phyloP scores from a whole-genome alignment of 2,888 invertebrate genomes.

The Pseudococcus jackbeardsleyi region DNA sequence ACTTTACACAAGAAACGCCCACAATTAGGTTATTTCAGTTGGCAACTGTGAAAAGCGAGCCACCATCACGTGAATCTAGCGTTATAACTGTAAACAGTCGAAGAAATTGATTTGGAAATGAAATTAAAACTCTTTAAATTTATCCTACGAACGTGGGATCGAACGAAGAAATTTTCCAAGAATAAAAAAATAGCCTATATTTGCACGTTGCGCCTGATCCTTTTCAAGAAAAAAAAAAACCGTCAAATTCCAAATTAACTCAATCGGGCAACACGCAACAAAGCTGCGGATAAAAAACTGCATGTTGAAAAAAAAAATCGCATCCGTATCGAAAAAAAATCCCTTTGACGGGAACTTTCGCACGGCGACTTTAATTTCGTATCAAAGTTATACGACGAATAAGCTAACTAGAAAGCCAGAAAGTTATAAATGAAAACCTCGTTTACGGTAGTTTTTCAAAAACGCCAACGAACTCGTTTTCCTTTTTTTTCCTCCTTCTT shows the following conservation, averaged over 20 bases:
- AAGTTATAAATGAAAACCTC: constrained; percentile 58
- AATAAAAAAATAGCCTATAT: not conserved
- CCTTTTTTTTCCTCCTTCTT: constrained; percentile 40
- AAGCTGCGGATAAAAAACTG: not conserved
- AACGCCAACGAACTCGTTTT: constrained; percentile 51
- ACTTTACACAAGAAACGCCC: not conserved
- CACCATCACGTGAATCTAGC: not conserved
- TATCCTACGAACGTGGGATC: not conserved
- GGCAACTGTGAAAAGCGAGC: not conserved
- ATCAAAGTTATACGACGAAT: constrained; percentile 25
- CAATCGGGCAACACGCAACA: not conserved
- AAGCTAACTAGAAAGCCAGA: constrained; percentile 38
- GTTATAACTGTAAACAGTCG: not conserved
- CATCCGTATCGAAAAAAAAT: constrained; percentile 14
- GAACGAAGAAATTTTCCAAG: not conserved
- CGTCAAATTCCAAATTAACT: not conserved
- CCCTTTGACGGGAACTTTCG: not conserved
- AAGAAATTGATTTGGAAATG: constrained; percentile 4
- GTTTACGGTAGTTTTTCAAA: constrained; percentile 56
- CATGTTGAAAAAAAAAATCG: not conserved
- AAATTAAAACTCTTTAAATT: not conserved
- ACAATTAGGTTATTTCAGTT: not conserved
- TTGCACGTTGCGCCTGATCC: not conserved
- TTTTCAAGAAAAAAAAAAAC: not conserved
- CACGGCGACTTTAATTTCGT: constrained; percentile 27